Conservation (phyloP, 1,140 invertebrate species). For the Hylaeus volcanicus region DNA sequence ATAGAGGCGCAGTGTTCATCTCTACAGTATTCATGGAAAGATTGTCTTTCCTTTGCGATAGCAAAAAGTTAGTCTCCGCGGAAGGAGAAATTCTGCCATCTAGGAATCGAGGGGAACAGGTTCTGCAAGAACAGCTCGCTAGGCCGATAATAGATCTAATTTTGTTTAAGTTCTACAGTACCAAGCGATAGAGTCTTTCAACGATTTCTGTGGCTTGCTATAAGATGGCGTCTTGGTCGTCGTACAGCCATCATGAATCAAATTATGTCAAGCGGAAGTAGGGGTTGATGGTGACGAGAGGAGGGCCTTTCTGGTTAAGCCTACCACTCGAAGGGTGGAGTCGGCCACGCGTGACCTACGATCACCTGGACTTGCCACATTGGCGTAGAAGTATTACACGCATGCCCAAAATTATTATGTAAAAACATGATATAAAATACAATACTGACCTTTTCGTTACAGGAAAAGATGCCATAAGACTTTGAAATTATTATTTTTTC, state of each 20-base stretch:
- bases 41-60: too few species aligned
- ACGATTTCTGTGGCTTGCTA: background rate
- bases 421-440: too few species aligned
- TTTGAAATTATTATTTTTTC: too few species aligned
- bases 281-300: conserved; percentile 61
- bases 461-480: too few species aligned
- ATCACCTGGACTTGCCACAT: conserved; percentile 57
- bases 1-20: background rate
- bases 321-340: conserved; percentile 69
- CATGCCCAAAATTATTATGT: too few species aligned
- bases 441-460: too few species aligned
- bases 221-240: conserved; percentile 60
- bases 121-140: background rate
- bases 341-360: conserved; percentile 50
- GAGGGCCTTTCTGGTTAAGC: conserved; percentile 65
- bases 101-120: background rate
- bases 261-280: conserved; percentile 58
- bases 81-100: conserved; percentile 50
- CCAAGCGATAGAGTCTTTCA: conserved; percentile 1
- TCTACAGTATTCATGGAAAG: background rate
- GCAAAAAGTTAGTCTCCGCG: background rate
- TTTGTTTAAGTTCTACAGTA: conserved; percentile 21
- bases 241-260: conserved; percentile 73
- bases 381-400: conserved; percentile 52
- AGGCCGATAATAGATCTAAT: conserved; percentile 18